Base-by-base conservation (phyloP, 2,888 invertebrate species). In the Ctena decussata region DNA sequence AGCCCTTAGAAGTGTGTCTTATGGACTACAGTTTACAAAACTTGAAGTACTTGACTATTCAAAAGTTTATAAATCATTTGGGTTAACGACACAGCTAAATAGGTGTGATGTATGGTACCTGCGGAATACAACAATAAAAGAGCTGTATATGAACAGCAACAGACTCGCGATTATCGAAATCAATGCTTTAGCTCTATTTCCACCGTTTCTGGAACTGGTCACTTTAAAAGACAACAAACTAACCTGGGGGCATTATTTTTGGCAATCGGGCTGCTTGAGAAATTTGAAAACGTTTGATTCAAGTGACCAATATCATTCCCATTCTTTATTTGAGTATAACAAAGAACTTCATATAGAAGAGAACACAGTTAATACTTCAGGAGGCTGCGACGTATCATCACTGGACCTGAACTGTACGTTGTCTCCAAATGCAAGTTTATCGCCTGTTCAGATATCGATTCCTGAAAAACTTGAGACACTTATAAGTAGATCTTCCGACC, bases 11-110 rank as follows among this genome's bases (percentile, higher is more conserved):
- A 84, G 84, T 35, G 37, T 84, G n/a, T 75, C 87, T 12, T 87
- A 75, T 30, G 77, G 82, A 12, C 44, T 87, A 24, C 87, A 87
- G 39, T 87, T 80, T 44, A 84, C 87, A 8, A 80, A 53, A 0
- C 84, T 87, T 2, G 73, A 77, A 46, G 70, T 69, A n/a, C 30
- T 87, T 8, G 80, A 84, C 53, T 77, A 70, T 65, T 80, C 87
- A 11, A 53, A 82, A 5, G 74, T 80, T 5, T 71, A 82, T 37
- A 71, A 57, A 1, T 76, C 83, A 18, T 86, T 84, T 76, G 86
- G 86, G 18, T 21, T 76, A 0, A 71, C 53, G 15, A 83, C 77
- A 0, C n/a, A 60, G 35, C 3, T 87, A 30, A 65, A 24, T 3
- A 74, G 69, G 24, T 46, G 69, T n/a, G 82, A 87, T 44, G 21